Conservation (phyloP, 2,113 vertebrate genomes). For the Toxostoma redivivum region DNA sequence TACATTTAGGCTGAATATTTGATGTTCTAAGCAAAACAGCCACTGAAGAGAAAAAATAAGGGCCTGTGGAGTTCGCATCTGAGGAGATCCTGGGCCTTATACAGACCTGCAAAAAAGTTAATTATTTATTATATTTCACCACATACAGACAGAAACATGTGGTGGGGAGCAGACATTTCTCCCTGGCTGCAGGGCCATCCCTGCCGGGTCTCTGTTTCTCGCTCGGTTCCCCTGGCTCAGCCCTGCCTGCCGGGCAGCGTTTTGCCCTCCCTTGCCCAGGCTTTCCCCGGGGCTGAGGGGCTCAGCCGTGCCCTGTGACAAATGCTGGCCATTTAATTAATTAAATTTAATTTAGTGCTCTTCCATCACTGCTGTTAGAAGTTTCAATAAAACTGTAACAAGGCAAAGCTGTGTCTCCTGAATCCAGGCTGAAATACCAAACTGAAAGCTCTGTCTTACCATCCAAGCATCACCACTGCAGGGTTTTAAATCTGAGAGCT, state of each 20-base stretch:
- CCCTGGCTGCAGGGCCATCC: accelerated
- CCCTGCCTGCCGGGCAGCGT: neutral
- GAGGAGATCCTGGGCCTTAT: neutral
- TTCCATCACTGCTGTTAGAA: neutral
- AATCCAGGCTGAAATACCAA: neutral
- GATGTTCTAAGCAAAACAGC: neutral
- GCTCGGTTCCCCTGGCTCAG: too few species aligned
- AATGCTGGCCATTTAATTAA: neutral
- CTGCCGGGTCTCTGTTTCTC: neutral
- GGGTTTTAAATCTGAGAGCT: neutral
- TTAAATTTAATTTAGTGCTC: neutral
- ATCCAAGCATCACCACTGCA: neutral
- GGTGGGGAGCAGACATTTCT: neutral
- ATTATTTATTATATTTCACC: neutral
- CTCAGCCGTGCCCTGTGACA: neutral
- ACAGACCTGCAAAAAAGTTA: neutral
- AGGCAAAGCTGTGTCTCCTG: neutral
- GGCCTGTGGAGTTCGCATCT: neutral
- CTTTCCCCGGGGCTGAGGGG: neutral
- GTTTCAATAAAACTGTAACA: neutral
- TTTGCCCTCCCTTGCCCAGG: neutral
- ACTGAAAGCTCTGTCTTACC: neutral
- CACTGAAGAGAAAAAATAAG: neutral
- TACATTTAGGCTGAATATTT: neutral
- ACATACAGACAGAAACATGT: accelerated